Base-by-base conservation (phyloP, 64 coral and sea anemone species). In the Trachythela sp. region DNA sequence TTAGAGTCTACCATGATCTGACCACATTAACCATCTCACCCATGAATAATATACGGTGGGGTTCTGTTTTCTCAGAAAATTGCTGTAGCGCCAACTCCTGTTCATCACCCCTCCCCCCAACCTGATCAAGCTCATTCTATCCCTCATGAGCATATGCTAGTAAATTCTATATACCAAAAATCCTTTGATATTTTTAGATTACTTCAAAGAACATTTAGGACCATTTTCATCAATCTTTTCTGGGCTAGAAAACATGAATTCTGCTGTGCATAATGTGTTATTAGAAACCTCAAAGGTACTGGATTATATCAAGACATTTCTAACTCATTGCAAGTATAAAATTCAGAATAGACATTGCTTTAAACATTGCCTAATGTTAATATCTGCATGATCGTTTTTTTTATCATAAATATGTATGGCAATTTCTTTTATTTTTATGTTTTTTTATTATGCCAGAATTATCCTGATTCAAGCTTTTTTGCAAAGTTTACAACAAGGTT, bases 151-250 rank as follows among this genome's bases (percentile, higher is more conserved):
- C 8, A n/a, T 24, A n/a, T 64, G 56, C 26, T 64, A 5, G 20
- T 18, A 15, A 52, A 64, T n/a, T 29, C 34, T 39, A 68, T 35
- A 37, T 80, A 10, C 13, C 75, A 37, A 80, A 80, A 2, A 38
- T 0, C 35, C 15, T 80, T 35, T 30, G 26, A 18, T 80, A 72
- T 80, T 39, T 39, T 39, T 37, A 80, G 75, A 80, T 18, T 80
- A 80, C 20, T 80, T 80, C 20, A 0, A 80, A 29, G 75, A 80
- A 18, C 75, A 80, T 39, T 37, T 80, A 36, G 75, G 75, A 80
- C 33, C 75, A 80, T 80, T 80, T 80, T 35, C 75, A 9, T 39
- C 75, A 37, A 80, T 80, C 13, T 80, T 80, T 80, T 80, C 75
- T 80, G 75, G 75, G 11, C 20, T 80, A 22, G 75, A 80, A 80